These are phyloP conservation scores for Volucella inanis DNA, from an alignment of 2,888 invertebrate species.

Conservation along the genomic window DNA sequence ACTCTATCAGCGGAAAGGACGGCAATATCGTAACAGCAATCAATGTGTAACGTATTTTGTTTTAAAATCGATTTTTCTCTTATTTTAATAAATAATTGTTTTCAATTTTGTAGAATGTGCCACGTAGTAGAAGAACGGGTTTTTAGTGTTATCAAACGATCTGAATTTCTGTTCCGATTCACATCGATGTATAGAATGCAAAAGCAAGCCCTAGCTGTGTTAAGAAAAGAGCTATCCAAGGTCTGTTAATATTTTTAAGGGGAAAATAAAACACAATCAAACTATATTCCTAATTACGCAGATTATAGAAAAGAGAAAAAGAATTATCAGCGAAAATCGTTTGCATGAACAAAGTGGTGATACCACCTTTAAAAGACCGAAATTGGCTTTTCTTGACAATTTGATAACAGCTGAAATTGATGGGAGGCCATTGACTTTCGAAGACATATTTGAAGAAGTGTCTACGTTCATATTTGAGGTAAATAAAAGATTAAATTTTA, in stretches of 20 bases:
- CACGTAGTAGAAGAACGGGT: slow-evolving; percentile 78
- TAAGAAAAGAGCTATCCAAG: slow-evolving; percentile 71
- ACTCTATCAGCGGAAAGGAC: slow-evolving; percentile 79
- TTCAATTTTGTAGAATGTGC: slow-evolving; percentile 76
- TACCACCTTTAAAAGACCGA: neutral
- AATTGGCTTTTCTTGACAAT: slow-evolving; percentile 26
- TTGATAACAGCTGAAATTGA: slow-evolving; percentile 79
- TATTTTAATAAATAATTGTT: too few species aligned
- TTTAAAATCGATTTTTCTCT: too few species aligned
- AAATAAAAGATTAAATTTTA: neutral
- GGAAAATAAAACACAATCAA: neutral
- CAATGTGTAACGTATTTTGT: neutral
- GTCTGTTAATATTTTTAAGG: neutral
- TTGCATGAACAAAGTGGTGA: neutral
- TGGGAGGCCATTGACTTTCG: slow-evolving; percentile 76
- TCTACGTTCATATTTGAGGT: slow-evolving; percentile 81
- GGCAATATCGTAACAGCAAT: slow-evolving; percentile 10
- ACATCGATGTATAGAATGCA: slow-evolving; percentile 78
- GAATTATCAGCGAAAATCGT: slow-evolving; percentile 4
- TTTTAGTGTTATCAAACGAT: slow-evolving; percentile 79
- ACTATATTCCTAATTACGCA: slow-evolving; percentile 47
- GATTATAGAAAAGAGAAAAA: slow-evolving; percentile 76
- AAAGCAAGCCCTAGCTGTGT: slow-evolving; percentile 80
- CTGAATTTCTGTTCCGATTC: slow-evolving; percentile 78
- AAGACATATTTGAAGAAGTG: slow-evolving; percentile 81